Evolutionary conservation across 2,113 vertebrate species (phyloP).

Genomic region (Pomatorhinus ruficollis): DNA sequence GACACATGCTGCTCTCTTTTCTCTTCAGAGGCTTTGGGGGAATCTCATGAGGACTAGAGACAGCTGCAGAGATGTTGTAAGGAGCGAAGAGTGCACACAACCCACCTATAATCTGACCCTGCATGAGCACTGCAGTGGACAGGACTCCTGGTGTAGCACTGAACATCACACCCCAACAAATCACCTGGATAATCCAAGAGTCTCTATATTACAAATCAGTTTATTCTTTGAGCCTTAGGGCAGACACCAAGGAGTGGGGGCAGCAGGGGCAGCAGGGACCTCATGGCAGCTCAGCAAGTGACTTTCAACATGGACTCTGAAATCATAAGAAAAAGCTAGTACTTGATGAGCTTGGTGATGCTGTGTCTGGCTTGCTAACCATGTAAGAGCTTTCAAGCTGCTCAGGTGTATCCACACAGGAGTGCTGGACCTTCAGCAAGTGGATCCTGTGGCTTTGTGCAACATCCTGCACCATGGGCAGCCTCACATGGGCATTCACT

Average conservation of each 20-base stretch:
- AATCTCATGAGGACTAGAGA: background rate
- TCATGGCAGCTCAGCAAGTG: background rate
- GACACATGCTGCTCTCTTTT: background rate
- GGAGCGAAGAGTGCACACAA: background rate
- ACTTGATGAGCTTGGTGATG: rapidly evolving
- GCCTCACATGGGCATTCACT: rapidly evolving
- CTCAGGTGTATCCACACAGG: background rate
- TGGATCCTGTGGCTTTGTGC: background rate
- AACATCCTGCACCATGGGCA: background rate
- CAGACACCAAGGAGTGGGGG: background rate
- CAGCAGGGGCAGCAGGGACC: background rate
- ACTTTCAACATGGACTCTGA: background rate
- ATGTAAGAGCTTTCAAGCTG: background rate
- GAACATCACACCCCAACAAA: background rate
- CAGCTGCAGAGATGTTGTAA: background rate
- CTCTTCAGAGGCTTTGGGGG: background rate
- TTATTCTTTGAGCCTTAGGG: background rate
- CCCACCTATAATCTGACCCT: background rate
- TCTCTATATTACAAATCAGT: background rate
- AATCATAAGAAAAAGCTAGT: background rate
- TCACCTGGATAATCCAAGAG: background rate
- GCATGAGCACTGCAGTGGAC: background rate
- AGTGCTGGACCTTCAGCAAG: background rate
- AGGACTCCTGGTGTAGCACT: background rate
- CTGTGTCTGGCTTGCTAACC: background rate